Evolutionary conservation across 2,888 invertebrate species (phyloP), one percentile per base, ranked within the genome.

Genomic region (Pristionchus fissidentatus): DNA sequence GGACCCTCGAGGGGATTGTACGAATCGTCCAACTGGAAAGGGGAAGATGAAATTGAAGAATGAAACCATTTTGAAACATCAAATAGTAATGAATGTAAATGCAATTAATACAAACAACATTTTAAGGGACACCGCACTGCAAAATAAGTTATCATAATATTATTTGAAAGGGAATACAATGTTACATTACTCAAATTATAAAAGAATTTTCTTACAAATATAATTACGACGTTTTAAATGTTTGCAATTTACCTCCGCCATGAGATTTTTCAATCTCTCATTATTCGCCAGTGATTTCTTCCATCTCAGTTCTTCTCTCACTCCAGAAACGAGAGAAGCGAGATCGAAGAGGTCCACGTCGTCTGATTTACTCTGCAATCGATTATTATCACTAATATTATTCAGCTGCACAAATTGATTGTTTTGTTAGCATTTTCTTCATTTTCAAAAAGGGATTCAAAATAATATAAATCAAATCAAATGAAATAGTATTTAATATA

Each of bases 261-360:
- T 79, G 3, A 79, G 49, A 4, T 43, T 57, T 26, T 38, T 60
- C 79, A 79, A 35, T 43, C 7, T 29, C 43, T 41, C 57, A 57
- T 79, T 38, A 10, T 7, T 22, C n/a, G 57, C 79, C 38, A 79
- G 19, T 57, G 38, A 43, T 26, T 41, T 55, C 26, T 22, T 55
- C 79, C 79, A 79, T 43, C 55, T 35, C n/a, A 55, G 35, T 46
- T 79, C 79, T 43, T 79, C 79, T 13, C 79, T 55, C 5, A 79
- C n/a, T 57, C 57, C 55, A 26, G 41, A 7, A 19, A 79, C 60
- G 38, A 79, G 22, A 29, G 38, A 41, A 1, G 29, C 55, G 5
- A 79, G 60, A 60, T 57, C 55, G 79, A 60, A 79, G 26, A 79
- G 57, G 38, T 79, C 75, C 19, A 22, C 26, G 8, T 77, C 79